Base-by-base conservation (phyloP, 35 echinoderm and acorn worm genomes). In the Anneissia japonica region DNA sequence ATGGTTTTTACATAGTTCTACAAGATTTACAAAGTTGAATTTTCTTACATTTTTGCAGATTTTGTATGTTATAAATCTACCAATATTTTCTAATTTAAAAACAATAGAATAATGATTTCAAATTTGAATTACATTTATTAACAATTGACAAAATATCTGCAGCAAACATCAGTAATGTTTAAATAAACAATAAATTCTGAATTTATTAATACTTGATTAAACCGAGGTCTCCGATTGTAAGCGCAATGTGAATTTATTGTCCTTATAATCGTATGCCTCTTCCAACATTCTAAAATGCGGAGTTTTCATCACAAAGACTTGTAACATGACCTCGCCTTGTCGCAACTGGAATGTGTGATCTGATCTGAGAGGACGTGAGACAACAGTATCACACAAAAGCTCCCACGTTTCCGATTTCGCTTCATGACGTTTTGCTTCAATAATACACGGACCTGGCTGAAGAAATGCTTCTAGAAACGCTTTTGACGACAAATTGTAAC, bases 161-260 rank as follows among this genome's bases (percentile, higher is more conserved):
- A n/a, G n/a, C n/a, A n/a, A n/a, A n/a, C n/a, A n/a, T n/a, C n/a
- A n/a, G n/a, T n/a, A n/a, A n/a, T n/a, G n/a, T n/a, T n/a, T n/a
- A n/a, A n/a, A n/a, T n/a, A n/a, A n/a, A n/a, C n/a, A n/a, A n/a
- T n/a, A n/a, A n/a, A n/a, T n/a, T n/a, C n/a, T n/a, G n/a, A n/a
- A n/a, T n/a, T n/a, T n/a, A 64, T 64, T n/a, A n/a, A n/a, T 5
- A 30, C 9, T 75, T 75, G 74, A 36, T 92, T 74, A 97, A 4
- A 97, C 95, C 1, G 95, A 97, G 1, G 95, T 97, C 76, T 99
- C 96, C 14, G 96, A 99, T 72, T 99, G 96, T 1, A 99, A 86
- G 28, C 96, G 86, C 46, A 99, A 79, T 12, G 92, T 87, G 76
- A 99, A 99, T 35, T 92, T 86, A 75, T 99, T 94, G 46, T 91